phyloP scores from a whole-genome alignment of 1,140 invertebrate species.

The Chymomyza costata region DNA sequence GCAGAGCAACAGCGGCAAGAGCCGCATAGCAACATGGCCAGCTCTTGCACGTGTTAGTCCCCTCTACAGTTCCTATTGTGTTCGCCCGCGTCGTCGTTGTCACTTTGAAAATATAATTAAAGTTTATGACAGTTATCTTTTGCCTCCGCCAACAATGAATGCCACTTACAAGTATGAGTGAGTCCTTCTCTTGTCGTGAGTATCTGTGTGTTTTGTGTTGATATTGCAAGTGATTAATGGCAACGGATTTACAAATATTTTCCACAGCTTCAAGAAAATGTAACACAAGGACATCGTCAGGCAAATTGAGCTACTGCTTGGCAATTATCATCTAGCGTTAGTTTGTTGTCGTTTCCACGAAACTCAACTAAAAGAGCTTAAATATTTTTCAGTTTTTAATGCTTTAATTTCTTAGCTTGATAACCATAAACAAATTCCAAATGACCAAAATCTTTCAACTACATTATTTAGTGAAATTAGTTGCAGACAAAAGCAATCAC shows the following conservation, averaged over 20 bases:
- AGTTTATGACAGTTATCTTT: slow-evolving; percentile 70
- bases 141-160: slow-evolving; percentile 47
- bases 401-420: too few species aligned
- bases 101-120: slow-evolving; percentile 68
- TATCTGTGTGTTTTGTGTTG: slow-evolving; percentile 9
- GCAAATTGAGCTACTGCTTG: slow-evolving; percentile 18
- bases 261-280: slow-evolving; percentile 7
- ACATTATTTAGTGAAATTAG: too few species aligned
- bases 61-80: too few species aligned
- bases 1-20: slow-evolving; percentile 9
- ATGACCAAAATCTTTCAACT: too few species aligned
- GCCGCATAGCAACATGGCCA: background rate
- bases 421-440: too few species aligned
- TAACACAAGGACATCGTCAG: slow-evolving; percentile 13
- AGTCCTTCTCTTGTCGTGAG: too few species aligned
- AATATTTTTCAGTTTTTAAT: too few species aligned
- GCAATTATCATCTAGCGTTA: too few species aligned
- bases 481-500: too few species aligned
- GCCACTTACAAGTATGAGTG: slow-evolving; percentile 28
- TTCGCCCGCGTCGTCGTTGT: background rate
- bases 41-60: too few species aligned
- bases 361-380: too few species aligned
- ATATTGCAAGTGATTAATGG: slow-evolving; percentile 48
- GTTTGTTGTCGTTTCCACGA: too few species aligned
- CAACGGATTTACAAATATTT: slow-evolving; percentile 11